Base-by-base conservation (phyloP, 2,888 invertebrate genomes). In the Serrognathus titanus region DNA sequence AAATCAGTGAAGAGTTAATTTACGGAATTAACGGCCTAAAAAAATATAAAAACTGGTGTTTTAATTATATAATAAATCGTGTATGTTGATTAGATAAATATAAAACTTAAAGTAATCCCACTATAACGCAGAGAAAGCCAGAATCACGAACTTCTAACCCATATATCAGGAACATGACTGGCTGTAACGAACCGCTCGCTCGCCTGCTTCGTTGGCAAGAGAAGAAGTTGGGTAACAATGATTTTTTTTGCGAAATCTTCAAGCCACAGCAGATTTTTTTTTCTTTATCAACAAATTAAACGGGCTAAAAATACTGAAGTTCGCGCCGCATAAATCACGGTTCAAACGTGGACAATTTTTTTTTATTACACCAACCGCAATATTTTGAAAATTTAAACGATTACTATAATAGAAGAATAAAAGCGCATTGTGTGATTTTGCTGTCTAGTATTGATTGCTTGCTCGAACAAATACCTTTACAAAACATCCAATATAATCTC, bases 111-210 rank as follows among this genome's bases (percentile, higher is more conserved):
- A 39, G 53, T 53, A 48, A 48, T 36, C 39, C 48, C 24, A 39
- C 20, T 53, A 39, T 48, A 40, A 48, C 41, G 53, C 40, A 40
- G 62, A 64, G 64, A 64, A 64, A 64, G 62, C 58, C 55, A 56
- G 53, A 55, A 63, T 62, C 64, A 64, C 64, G 64, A 55, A 61
- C 58, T 61, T 61, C 58, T 62, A 63, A 63, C 59, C 60, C 59
- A 62, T 63, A 63, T 63, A 60, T 62, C 57, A 63, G 53, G 56
- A 63, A 62, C 62, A 63, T 60, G 63, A 61, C 59, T 63, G 53
- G 60, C 53, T 56, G 58, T 62, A 63, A 62, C 60, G 57, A 62
- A 60, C 60, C 47, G 51, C 56, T 59, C 53, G 53, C 53, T 45
- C 39, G 31, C 41, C 47, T 31, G 24, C 24, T 31, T 31, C 24